A percentile compares a stretch with the other conserved stretches of the same genome.
phyloP scores from a whole-genome alignment of 2,888 invertebrate species.

The Blomia tropicalis region DNA sequence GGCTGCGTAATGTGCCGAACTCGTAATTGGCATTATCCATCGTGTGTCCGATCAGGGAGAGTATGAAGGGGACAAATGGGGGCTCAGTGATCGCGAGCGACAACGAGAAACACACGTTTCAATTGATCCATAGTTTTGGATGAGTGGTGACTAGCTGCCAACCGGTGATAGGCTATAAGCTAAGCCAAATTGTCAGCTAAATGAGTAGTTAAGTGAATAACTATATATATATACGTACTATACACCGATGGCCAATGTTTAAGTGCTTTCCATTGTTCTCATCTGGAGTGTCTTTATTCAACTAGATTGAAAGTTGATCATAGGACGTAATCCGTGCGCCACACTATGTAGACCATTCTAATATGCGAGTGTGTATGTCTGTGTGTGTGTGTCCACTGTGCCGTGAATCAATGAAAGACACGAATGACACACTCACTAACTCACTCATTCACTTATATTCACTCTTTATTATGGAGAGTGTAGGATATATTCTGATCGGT shows the following conservation, averaged over 20 bases:
- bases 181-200: background rate
- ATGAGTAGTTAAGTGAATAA: conserved; percentile 1
- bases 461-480: background rate
- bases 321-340: background rate
- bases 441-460: too few relatives aligned
- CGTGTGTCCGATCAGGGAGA: background rate
- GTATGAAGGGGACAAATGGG: background rate
- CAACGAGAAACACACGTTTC: background rate
- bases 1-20: background rate
- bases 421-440: too few relatives aligned
- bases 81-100: too few relatives aligned
- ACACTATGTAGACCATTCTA: too few relatives aligned
- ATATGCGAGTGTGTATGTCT: too few relatives aligned
- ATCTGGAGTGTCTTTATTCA: background rate
- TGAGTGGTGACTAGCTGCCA: too few relatives aligned
- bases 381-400: background rate
- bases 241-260: background rate
- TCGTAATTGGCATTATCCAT: conserved; percentile 9
- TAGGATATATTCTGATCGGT: background rate
- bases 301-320: background rate
- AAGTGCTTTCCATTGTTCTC: background rate
- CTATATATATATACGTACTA: too few relatives aligned
- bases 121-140: too few relatives aligned
- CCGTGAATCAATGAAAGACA: background rate
- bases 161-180: background rate